Conservation (phyloP, 2,888 invertebrate genomes). For the Salpingus planirostris region DNA sequence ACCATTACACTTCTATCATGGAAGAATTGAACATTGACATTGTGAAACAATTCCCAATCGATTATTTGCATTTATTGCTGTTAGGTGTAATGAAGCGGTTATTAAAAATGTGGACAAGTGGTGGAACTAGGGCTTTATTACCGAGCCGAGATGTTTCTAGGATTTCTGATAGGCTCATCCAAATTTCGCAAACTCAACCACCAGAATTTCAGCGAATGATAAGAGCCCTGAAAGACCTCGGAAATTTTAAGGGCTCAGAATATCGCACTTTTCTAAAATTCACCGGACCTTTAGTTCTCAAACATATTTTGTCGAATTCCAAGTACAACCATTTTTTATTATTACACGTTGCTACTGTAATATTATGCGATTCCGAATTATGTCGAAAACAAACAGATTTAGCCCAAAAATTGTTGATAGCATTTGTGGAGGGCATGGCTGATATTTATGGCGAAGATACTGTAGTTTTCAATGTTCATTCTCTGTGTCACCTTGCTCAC, state of each 20-base stretch:
- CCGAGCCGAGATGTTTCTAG: neutral
- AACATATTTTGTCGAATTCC: neutral
- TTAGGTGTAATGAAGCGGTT: neutral
- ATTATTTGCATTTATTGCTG: neutral
- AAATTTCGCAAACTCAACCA: neutral
- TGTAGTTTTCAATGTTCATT: neutral
- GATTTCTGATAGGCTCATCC: neutral
- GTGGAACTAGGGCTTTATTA: neutral
- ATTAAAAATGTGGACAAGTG: neutral
- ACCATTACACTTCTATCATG: neutral
- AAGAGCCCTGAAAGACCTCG: neutral
- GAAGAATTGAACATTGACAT: conserved; percentile 1
- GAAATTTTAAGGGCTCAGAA: neutral
- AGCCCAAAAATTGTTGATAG: neutral
- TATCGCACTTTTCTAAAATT: neutral
- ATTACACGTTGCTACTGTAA: neutral
- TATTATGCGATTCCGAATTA: neutral
- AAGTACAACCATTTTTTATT: neutral
- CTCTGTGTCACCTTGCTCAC: neutral
- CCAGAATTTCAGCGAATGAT: neutral
- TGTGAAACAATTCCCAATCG: neutral
- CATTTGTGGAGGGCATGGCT: neutral
- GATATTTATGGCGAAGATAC: neutral
- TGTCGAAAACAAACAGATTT: neutral
- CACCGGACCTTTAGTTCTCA: neutral